Percentiles rank a stretch among this genome's conserved stretches.
phyloP scores from a whole-genome alignment of 1,140 invertebrate genomes.

The Teleopsis dalmanni region DNA sequence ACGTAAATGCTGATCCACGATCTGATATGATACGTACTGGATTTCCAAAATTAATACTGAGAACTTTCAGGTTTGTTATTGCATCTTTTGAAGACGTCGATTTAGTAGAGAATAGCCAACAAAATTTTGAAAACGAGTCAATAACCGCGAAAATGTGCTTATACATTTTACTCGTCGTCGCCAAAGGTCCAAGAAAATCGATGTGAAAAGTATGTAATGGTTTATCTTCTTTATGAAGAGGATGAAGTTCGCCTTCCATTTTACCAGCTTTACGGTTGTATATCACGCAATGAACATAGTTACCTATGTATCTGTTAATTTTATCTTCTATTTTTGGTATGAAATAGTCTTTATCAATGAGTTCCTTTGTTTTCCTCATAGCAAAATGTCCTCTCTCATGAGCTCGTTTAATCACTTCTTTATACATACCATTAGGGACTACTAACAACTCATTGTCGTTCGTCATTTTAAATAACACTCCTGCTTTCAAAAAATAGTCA shows the following conservation, averaged over 20 bases:
- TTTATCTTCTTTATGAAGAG: conserved; percentile 7
- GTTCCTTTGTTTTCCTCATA: conserved; percentile 35
- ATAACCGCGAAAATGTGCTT: conserved; percentile 40
- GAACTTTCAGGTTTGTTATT: conserved; percentile 8
- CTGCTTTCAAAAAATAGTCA: conserved; percentile 6
- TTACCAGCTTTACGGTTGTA: conserved; percentile 8
- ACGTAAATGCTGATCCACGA: conserved; percentile 5
- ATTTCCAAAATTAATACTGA: neutral
- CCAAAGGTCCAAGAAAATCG: conserved; percentile 31
- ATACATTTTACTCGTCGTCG: conserved; percentile 21
- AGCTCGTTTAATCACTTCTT: conserved; percentile 24
- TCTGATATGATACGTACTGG: conserved; percentile 6
- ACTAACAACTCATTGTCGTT: conserved; percentile 20
- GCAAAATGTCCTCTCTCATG: conserved; percentile 42
- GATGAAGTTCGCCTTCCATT: neutral
- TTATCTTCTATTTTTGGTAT: conserved; percentile 33
- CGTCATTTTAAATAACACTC: conserved; percentile 21
- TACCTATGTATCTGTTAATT: conserved; percentile 26
- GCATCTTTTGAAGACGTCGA: conserved; percentile 27
- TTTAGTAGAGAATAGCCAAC: conserved; percentile 38
- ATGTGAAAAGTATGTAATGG: conserved; percentile 18
- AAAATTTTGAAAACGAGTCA: conserved; percentile 43
- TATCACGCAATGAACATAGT: conserved; percentile 34
- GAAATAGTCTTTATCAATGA: conserved; percentile 38
- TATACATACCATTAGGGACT: conserved; percentile 25